Percentiles rank a stretch among this genome's conserved stretches.
phyloP scores from a whole-genome alignment of 2,797 vertebrate genomes.

The Smutsia temminckii region DNA sequence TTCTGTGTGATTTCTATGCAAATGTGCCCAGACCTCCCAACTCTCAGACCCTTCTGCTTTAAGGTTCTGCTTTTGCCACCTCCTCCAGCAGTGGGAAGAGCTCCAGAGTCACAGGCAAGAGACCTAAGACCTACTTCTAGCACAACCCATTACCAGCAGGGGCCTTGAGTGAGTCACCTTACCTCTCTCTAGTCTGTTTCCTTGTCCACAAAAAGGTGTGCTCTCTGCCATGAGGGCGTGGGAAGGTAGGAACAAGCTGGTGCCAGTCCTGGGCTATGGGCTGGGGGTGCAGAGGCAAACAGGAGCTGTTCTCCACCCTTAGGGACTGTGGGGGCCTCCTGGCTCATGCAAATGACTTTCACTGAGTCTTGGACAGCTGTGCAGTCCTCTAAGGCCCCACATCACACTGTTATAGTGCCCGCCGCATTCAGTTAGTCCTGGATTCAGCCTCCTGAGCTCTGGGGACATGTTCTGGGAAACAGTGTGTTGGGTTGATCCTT shows the following conservation, averaged over 20 bases:
- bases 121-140: neutral
- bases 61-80: neutral
- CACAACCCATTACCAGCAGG: neutral
- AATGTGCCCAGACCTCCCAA: neutral
- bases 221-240: neutral
- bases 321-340: neutral
- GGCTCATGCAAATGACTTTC: neutral
- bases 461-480: neutral
- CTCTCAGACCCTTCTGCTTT: neutral
- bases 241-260: neutral
- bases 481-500: neutral
- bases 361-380: neutral
- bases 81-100: too few relatives aligned
- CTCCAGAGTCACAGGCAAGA: neutral
- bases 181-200: neutral
- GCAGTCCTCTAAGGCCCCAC: accelerated
- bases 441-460: neutral
- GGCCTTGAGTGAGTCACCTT: accelerated
- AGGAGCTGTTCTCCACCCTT: neutral
- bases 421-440: neutral
- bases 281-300: neutral
- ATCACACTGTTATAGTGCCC: neutral
- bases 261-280: neutral
- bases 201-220: neutral
- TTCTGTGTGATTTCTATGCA: neutral